A percentile compares a stretch with the other conserved stretches of the same genome.
Conservation (phyloP, 2,113 vertebrate genomes). For the Felis catus region F.catus_Fca126_mat1.0 CM031411.1:29781001-29781500, state of each 20-base stretch:
- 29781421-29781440: neutral
- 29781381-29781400: neutral
- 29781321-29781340: no score
- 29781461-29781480: neutral
- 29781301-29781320: no score
- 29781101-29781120: neutral
- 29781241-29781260: no score
- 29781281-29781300: no score
- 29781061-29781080: neutral
- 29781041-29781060: neutral
- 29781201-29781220: no score
- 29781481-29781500: neutral
- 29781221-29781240: no score
- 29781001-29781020: neutral
- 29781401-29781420: neutral
- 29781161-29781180: neutral
- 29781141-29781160: neutral
- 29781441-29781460: neutral
- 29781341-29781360: no score
- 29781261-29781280: no score
- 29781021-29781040: neutral
- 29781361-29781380: no score
- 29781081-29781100: neutral
- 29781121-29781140: neutral
- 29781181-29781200: no score